These are phyloP conservation scores for Maniola hyperantus DNA, from an alignment of 2,888 invertebrate genomes.

Conservation along the genomic window DNA sequence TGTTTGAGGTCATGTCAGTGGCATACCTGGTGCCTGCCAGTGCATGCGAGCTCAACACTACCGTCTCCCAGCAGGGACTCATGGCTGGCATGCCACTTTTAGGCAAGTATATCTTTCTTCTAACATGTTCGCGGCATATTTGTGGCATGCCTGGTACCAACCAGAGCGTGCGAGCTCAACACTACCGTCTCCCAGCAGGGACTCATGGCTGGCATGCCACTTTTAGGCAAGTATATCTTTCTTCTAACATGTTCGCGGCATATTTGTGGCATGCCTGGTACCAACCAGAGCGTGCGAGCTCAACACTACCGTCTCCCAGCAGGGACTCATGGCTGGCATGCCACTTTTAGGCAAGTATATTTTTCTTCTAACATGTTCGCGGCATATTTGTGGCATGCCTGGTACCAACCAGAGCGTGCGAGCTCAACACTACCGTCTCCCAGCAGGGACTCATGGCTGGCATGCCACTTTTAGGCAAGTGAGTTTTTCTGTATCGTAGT, in stretches of 20 bases:
- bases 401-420: slow-evolving; percentile 70
- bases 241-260: too few species aligned
- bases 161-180: slow-evolving; percentile 67
- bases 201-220: slow-evolving; percentile 62
- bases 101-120: slow-evolving; percentile 46
- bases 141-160: slow-evolving; percentile 69
- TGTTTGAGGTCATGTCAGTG: slow-evolving; percentile 66
- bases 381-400: slow-evolving; percentile 69
- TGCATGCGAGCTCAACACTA: slow-evolving; percentile 67
- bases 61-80: slow-evolving; percentile 62
- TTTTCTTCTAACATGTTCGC: too few species aligned
- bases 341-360: slow-evolving; percentile 60
- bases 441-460: slow-evolving; percentile 70
- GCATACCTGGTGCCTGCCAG: slow-evolving; percentile 70
- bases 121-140: too few species aligned
- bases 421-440: slow-evolving; percentile 59
- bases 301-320: slow-evolving; percentile 59
- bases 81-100: slow-evolving; percentile 66
- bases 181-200: slow-evolving; percentile 66
- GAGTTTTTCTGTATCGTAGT: too few species aligned
- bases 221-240: slow-evolving; percentile 53
- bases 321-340: slow-evolving; percentile 65
- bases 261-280: slow-evolving; percentile 69
- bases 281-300: slow-evolving; percentile 72
- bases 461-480: slow-evolving; percentile 62